Percentiles rank a stretch among this genome's conserved stretches.
These are phyloP conservation scores for Dasyprocta punctata DNA, from an alignment of 2,113 vertebrate species.

Conservation along the genomic window DNA sequence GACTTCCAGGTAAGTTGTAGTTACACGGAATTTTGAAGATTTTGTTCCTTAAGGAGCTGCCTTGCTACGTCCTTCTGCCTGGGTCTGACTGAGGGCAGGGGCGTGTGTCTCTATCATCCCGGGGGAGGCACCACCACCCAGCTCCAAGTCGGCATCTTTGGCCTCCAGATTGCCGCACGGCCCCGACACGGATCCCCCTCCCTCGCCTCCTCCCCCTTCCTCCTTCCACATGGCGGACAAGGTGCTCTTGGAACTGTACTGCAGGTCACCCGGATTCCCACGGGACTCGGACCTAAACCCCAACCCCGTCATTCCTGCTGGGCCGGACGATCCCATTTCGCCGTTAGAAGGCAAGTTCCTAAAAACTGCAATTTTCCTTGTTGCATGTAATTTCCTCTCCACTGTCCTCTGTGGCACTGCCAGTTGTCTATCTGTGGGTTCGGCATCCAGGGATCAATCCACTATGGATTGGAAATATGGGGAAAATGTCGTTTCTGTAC, in stretches of 20 bases:
- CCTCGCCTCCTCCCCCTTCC: background rate
- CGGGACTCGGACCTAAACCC: background rate
- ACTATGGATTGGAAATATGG: background rate
- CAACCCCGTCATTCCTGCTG: fast-evolving
- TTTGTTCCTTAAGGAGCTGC: background rate
- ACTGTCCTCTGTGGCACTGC: background rate
- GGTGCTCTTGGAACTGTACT: background rate
- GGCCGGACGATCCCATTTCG: background rate
- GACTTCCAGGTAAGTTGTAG: background rate
- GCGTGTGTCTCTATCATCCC: background rate
- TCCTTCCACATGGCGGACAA: background rate
- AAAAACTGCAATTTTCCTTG: background rate
- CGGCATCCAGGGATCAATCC: background rate
- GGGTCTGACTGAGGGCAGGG: background rate
- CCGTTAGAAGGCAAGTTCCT: background rate
- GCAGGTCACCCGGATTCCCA: fast-evolving
- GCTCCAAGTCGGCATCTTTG: background rate
- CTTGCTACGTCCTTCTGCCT: background rate
- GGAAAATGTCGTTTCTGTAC: too few species aligned
- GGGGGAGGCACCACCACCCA: background rate
- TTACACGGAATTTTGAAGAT: background rate
- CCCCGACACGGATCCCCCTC: background rate
- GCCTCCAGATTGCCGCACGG: fast-evolving
- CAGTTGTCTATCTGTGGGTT: too few species aligned
- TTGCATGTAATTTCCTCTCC: background rate